These are phyloP conservation scores for Megaleporinus macrocephalus DNA, from an alignment of 2,113 vertebrate species.

Conservation along the genomic window DNA sequence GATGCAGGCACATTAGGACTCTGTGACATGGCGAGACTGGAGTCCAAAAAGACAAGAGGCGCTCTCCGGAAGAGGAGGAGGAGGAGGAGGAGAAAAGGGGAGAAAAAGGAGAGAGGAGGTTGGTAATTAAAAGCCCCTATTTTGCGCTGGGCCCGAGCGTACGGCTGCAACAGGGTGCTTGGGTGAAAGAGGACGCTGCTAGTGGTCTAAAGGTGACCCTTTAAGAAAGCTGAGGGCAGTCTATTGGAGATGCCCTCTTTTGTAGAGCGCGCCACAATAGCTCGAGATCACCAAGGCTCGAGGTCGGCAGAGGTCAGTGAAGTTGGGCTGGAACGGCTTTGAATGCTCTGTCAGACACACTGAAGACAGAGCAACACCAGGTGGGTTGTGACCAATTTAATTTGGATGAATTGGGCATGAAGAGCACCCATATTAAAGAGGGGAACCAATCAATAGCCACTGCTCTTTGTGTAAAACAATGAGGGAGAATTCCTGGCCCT, in stretches of 20 bases:
- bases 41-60: conserved; percentile 69
- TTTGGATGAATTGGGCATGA: conserved; percentile 76
- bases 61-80: conserved; percentile 52
- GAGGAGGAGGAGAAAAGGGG: conserved; percentile 47
- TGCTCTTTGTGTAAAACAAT: conserved; percentile 59
- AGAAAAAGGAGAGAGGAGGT: conserved; percentile 65
- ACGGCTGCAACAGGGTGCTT: conserved; percentile 24
- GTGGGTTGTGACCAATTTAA: conserved; percentile 83
- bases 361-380: conserved; percentile 85
- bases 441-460: conserved; percentile 61
- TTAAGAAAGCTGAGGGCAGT: conserved; percentile 81
- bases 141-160: conserved; percentile 73
- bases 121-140: conserved; percentile 83
- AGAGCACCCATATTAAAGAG: conserved; percentile 72
- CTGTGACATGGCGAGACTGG: conserved; percentile 82
- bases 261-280: conserved; percentile 78
- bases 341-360: conserved; percentile 85
- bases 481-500: conserved; percentile 53
- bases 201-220: conserved; percentile 73
- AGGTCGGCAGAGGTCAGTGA: conserved; percentile 79
- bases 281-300: conserved; percentile 78
- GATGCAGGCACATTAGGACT: conserved; percentile 85
- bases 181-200: conserved; percentile 50
- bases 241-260: conserved; percentile 82
- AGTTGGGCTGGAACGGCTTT: conserved; percentile 71